Percentiles rank a stretch among this genome's conserved stretches.
These are phyloP conservation scores for Smutsia gigantea DNA, from an alignment of 2,797 vertebrate genomes.

Conservation along the genomic window DNA sequence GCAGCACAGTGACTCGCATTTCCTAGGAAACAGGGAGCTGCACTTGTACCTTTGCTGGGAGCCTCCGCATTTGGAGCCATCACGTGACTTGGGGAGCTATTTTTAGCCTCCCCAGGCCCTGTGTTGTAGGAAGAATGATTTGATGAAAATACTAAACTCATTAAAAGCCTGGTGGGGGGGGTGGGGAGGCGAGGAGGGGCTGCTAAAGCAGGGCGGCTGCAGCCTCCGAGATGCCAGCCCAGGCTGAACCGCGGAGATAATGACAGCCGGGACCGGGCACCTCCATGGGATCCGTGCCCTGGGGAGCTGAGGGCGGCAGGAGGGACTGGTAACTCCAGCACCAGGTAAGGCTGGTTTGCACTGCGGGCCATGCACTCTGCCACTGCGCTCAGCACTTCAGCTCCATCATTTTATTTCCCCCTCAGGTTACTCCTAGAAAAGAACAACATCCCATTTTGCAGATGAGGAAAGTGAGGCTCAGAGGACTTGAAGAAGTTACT, in stretches of 20 bases:
- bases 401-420: not conserved
- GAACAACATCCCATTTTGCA: not conserved
- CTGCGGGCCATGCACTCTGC: rapidly evolving
- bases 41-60: slow-evolving; percentile 76
- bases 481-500: too few relatives aligned
- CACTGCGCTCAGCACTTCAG: rapidly evolving
- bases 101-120: slow-evolving; percentile 78
- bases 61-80: slow-evolving; percentile 74
- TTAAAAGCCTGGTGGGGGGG: slow-evolving; percentile 75
- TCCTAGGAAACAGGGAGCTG: slow-evolving; percentile 79
- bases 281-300: not conserved
- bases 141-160: slow-evolving; percentile 82
- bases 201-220: not conserved
- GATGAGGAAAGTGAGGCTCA: slow-evolving; percentile 14
- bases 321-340: not conserved
- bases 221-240: not conserved
- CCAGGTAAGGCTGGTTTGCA: rapidly evolving
- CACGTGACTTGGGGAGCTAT: slow-evolving; percentile 73
- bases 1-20: slow-evolving; percentile 74
- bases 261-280: not conserved
- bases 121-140: slow-evolving; percentile 77
- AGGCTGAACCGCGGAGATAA: not conserved
- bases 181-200: not conserved
- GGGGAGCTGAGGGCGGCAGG: too few relatives aligned
- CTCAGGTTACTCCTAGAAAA: not conserved